A percentile compares a stretch with the other conserved stretches of the same genome.
These are phyloP conservation scores for Eublepharis macularius DNA, from an alignment of 2,113 vertebrate species.

Conservation along the genomic window DNA sequence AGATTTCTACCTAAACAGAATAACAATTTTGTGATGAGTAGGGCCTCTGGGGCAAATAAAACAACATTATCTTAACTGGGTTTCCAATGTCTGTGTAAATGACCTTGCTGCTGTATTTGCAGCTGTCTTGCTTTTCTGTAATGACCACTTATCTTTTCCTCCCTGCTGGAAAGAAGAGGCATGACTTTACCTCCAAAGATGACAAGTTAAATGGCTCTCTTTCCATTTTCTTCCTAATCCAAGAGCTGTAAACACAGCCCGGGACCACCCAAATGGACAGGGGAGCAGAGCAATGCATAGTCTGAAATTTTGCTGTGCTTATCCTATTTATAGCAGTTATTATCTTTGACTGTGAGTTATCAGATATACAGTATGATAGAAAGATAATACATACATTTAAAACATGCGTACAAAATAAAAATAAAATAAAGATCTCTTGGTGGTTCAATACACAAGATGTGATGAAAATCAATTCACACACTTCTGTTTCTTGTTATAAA, in stretches of 20 bases:
- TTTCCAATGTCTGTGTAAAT: slow-evolving; percentile 44
- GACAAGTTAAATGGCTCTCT: background rate
- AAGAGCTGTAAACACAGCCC: background rate
- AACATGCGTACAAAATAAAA: background rate
- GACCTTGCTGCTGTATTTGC: slow-evolving; percentile 33
- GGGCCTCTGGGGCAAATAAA: slow-evolving; percentile 57
- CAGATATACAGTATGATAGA: background rate
- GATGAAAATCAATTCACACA: background rate
- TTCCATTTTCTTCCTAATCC: slow-evolving; percentile 7
- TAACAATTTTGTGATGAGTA: slow-evolving; percentile 37
- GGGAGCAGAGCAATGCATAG: background rate
- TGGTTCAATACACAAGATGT: background rate
- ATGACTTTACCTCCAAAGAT: slow-evolving; percentile 4
- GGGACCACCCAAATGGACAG: background rate
- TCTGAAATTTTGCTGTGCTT: background rate
- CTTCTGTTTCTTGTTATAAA: background rate
- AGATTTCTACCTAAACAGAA: slow-evolving; percentile 42
- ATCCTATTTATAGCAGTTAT: background rate
- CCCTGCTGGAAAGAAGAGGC: background rate
- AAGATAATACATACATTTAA: background rate
- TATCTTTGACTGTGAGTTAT: background rate
- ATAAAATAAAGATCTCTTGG: background rate
- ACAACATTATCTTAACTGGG: slow-evolving; percentile 45
- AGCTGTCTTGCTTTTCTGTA: slow-evolving; percentile 48
- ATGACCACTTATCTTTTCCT: slow-evolving; percentile 32